A percentile compares a stretch with the other conserved stretches of the same genome.
Conservation (phyloP, 2,888 invertebrate genomes). For the Camponotus fellah region DNA sequence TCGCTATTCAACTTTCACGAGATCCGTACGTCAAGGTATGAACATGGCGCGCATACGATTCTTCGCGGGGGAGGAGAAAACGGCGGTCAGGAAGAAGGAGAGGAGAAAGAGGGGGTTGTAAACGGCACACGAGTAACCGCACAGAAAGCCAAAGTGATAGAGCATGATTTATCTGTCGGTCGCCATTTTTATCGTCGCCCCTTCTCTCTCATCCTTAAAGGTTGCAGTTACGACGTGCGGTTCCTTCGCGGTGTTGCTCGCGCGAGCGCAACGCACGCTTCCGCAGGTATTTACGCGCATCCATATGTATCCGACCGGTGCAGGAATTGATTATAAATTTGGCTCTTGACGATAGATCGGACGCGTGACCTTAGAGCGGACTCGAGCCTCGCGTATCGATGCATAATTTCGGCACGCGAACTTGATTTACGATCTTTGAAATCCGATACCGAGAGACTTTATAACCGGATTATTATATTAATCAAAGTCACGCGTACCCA, state of each 20-base stretch:
- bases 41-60: slow-evolving; percentile 45
- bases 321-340: slow-evolving; percentile 64
- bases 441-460: slow-evolving; percentile 13
- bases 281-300: slow-evolving; percentile 46
- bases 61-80: slow-evolving; percentile 52
- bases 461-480: slow-evolving; percentile 34
- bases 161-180: slow-evolving; percentile 77
- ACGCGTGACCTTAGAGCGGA: neutral
- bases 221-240: slow-evolving; percentile 69
- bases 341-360: slow-evolving; percentile 32
- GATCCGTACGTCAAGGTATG: slow-evolving; percentile 45
- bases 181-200: slow-evolving; percentile 73
- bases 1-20: slow-evolving; percentile 55
- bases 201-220: slow-evolving; percentile 62
- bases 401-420: slow-evolving; percentile 43
- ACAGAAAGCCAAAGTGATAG: slow-evolving; percentile 72
- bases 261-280: neutral
- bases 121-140: slow-evolving; percentile 67
- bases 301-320: slow-evolving; percentile 31
- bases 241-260: slow-evolving; percentile 26
- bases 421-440: slow-evolving; percentile 37
- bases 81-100: slow-evolving; percentile 33
- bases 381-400: slow-evolving; percentile 23
- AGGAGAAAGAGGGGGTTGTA: slow-evolving; percentile 18
- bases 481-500: neutral